A percentile compares a stretch with the other conserved stretches of the same genome.
Conservation (phyloP, 2,888 invertebrate genomes). For the Heliconius ethilla region DNA sequence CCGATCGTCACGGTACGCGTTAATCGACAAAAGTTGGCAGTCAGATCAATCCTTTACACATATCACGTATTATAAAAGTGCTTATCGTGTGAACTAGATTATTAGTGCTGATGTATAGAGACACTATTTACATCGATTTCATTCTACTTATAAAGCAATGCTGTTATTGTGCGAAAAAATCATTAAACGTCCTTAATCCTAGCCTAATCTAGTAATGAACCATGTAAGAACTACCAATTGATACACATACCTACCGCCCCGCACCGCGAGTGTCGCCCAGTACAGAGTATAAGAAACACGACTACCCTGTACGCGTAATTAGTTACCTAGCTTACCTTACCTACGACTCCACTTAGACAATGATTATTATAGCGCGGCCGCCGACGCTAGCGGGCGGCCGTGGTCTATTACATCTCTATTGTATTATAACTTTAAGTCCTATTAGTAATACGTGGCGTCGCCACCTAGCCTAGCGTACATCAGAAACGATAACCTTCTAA, state of each 20-base stretch:
- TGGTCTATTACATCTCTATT: constrained; percentile 48
- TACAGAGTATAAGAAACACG: constrained; percentile 77
- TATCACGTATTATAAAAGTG: constrained; percentile 41
- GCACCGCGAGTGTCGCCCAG: constrained; percentile 64
- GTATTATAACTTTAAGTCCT: constrained; percentile 49
- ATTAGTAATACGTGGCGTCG: constrained; percentile 72
- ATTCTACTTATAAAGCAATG: constrained; percentile 42
- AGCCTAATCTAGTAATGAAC: constrained; percentile 40
- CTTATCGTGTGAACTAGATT: constrained; percentile 40
- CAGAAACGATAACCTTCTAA: constrained; percentile 76
- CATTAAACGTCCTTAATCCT: constrained; percentile 42
- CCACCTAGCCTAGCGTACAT: constrained; percentile 80
- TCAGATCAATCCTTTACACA: constrained; percentile 37
- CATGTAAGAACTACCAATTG: constrained; percentile 40
- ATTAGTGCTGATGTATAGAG: constrained; percentile 40
- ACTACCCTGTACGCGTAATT: constrained; percentile 81
- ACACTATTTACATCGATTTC: constrained; percentile 43
- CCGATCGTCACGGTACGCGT: constrained; percentile 21
- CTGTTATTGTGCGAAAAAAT: constrained; percentile 43
- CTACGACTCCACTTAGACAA: constrained; percentile 72
- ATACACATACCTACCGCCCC: constrained; percentile 38
- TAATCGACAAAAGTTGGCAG: constrained; percentile 40
- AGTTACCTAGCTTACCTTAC: constrained; percentile 75
- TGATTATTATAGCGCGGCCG: constrained; percentile 61
- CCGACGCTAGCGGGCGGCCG: constrained; percentile 51